These are phyloP conservation scores for Simalia tracyae DNA, from an alignment of 2,797 vertebrate species.

Conservation along the genomic window DNA sequence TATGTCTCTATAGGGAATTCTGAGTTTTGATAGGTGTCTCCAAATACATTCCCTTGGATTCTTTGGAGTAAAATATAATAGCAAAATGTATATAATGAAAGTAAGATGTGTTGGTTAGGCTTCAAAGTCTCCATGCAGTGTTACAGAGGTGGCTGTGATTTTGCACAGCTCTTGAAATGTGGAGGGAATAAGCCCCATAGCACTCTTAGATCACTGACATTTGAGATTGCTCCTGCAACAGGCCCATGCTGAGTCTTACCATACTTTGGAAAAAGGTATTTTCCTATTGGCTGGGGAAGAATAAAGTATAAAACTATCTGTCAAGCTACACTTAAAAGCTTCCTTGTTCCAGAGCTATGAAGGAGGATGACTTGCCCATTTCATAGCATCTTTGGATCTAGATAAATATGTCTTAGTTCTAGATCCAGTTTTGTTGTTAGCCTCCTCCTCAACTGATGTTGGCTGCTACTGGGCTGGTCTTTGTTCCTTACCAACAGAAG, in stretches of 20 bases:
- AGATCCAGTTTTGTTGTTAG: not conserved
- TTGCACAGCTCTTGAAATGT: not conserved
- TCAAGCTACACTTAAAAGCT: not conserved
- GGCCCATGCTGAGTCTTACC: not conserved
- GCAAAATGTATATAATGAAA: not conserved
- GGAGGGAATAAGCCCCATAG: too few species aligned
- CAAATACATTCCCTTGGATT: not conserved
- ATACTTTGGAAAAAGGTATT: not conserved
- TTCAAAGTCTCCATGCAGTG: not conserved
- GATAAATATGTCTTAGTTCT: not conserved
- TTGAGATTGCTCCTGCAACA: not conserved
- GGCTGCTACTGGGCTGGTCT: not conserved
- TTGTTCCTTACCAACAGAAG: not conserved
- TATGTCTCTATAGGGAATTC: not conserved
- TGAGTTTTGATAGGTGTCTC: not conserved
- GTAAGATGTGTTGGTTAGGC: not conserved
- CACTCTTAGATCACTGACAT: not conserved
- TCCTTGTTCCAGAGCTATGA: too few species aligned
- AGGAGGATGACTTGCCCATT: too few species aligned
- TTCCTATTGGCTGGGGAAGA: not conserved
- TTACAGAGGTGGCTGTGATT: not conserved
- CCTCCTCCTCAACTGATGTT: not conserved
- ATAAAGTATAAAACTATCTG: too few species aligned
- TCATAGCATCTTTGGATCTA: not conserved
- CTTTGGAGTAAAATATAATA: not conserved